Evolutionary conservation across 2,113 vertebrate genomes (phyloP).

Genomic region (Ageneiosus marmoratus): DNA sequence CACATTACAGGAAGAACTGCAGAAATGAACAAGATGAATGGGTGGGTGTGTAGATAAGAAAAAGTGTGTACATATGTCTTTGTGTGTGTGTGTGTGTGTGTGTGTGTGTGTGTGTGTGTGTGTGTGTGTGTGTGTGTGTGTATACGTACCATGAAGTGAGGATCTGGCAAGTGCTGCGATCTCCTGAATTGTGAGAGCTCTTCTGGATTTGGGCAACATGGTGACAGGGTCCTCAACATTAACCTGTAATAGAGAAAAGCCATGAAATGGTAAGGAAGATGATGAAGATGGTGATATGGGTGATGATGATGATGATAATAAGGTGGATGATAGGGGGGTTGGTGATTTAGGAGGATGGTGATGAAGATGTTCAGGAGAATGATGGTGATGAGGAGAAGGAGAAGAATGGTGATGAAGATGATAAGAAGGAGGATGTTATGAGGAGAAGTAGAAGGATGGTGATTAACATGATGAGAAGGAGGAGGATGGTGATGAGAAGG

Average conservation of each 20-base stretch:
- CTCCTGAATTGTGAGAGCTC: constrained; percentile 96
- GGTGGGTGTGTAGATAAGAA: background rate
- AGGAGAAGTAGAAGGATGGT: background rate
- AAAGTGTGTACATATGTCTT: background rate
- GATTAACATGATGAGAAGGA: background rate
- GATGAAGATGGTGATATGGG: too few species aligned
- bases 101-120: constrained; percentile 50
- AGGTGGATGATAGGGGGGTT: too few species aligned
- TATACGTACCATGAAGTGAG: constrained; percentile 87
- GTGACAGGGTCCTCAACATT: constrained; percentile 95
- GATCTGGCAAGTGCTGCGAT: constrained; percentile 95
- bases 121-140: constrained; percentile 35
- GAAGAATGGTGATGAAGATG: background rate
- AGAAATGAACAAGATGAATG: background rate
- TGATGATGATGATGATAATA: too few species aligned
- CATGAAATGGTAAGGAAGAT: background rate
- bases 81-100: too few species aligned
- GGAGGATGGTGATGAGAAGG: background rate
- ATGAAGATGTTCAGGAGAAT: background rate
- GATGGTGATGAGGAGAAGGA: background rate
- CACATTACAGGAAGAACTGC: background rate
- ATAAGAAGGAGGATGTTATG: too few species aligned
- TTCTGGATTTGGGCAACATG: constrained; percentile 98
- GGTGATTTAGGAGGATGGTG: background rate
- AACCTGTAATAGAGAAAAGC: constrained; percentile 75